Evolutionary conservation across 92 coral and sea anemone genomes (phyloP), one percentile per base, ranked within the genome.

Genomic region (Umimayanthus kanabou): DNA sequence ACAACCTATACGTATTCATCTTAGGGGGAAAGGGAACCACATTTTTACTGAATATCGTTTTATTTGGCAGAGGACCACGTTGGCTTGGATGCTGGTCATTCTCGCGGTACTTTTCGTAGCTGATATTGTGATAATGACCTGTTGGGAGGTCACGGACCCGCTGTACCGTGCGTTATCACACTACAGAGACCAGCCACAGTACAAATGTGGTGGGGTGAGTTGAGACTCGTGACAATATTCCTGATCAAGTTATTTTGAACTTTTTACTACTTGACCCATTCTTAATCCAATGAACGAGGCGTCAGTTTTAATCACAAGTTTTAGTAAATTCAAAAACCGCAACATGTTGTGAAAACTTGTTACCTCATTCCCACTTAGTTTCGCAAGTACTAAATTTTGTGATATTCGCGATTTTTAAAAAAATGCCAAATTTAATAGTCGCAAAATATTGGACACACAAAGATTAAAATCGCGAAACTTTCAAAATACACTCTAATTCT

Each of bases 71-170:
- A 92, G 87, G 42, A 55, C 79, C 23, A 92, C 95, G 92, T 78
- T 88, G 43, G 81, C 89, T 66, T 95, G 99, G 97, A 97, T 95
- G 98, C 67, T 93, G 58, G 88, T 82, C 14, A 89, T 93, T 25
- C 76, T 97, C 11, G 55, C 84, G 39, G 78, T 94, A 23, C 76
- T 97, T 14, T 82, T 95, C 16, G 76, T 94, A 78, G 42, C 94
- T 73, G 99, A 97, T 81, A 23, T 97, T 39, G 91, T 89, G 49
- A 92, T 94, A 86, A 80, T 97, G 83, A 91, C 95, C 80, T 92
- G 90, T 84, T 97, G 99, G 99, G 96, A 96, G 80, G 92, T 90
- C 11, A 87, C 6, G 14, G 94, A 97, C 55, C 97, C 97, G 20
- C 85, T 97, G n/a, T 90, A 90, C 25, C 92, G 98, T 82, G 80